Base-by-base conservation (phyloP, 2,888 invertebrate genomes). In the Drosophila falleni region DNA sequence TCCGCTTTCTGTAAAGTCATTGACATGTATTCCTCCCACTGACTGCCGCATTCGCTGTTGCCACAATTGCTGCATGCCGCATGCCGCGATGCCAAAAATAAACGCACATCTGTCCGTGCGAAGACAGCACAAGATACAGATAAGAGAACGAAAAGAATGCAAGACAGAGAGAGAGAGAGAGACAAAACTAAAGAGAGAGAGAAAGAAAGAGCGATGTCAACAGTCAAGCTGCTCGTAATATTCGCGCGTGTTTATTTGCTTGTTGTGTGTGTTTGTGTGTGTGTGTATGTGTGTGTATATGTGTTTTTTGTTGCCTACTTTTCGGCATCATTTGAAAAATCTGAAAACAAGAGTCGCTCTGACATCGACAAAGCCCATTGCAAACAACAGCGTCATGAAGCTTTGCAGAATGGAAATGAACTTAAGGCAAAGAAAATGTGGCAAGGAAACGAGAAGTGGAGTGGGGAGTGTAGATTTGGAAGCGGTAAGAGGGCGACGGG, bases 1-100 rank as follows among this genome's bases (percentile, higher is more conserved):
- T 90, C 90, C 90, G 90, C 91, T 90, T 90, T 90, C 90, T 91
- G 82, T 87, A 90, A 90, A 87, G 90, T 90, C 90, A 91, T 90
- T 91, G 91, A 90, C 90, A 90, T 88, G 89, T 78, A 86, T 89
- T 84, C 72, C 85, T 80, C 53, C 70, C 54, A 63, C 65, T 37
- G 64, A 49, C 59, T 68, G 67, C 62, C 55, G 50, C 51, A 39
- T 37, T 23, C 10, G 50, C 50, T 23, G 55, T 33, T 73, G 77
- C 76, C 77, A 63, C 63, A 67, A 67, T 53, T 63, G 66, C 46
- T 67, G 51, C 72, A 71, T 74, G 54, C 35, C 19, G 51, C 72
- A 71, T 74, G 54, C 35, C 19, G 65, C 65, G 72, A 64, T 74
- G 78, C 78, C 76, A 77, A 77, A 78, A 78, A 78, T 78, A 77